Base-by-base conservation (phyloP, 2,797 vertebrate genomes). In the Acropternis orthonyx region DNA sequence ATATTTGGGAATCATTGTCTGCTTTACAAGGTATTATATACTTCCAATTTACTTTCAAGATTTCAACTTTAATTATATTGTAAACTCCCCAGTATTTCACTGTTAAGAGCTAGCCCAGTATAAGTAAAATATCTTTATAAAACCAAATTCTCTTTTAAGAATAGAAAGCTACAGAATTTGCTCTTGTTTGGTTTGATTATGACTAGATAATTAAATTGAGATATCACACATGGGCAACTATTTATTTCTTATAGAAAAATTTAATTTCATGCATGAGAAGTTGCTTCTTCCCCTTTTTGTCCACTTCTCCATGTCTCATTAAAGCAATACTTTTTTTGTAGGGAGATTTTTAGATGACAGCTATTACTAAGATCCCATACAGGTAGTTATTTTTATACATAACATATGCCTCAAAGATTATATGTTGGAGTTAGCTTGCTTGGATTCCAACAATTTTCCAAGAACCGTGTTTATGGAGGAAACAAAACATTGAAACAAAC, bases 181-280 rank as follows among this genome's bases (percentile, higher is more conserved):
- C 36, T 89, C 52, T 24, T 81, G 32, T 86, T 82, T 55, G 10
- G 20, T 79, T 90, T 92, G 73, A 81, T 87, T 91, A 85, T 63
- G 67, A 61, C 32, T 86, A 85, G 43, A 88, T 86, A 95, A 93
- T 84, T 90, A 84, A 92, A 92, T 14, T 36, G 51, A 88, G 61
- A 89, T 82, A 90, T 89, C 87, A 46, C 56, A 49, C 32, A 76
- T 37, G 73, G 6, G 36, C 69, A 80, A 61, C 24, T 88, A 90
- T 94, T 93, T 94, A 83, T 93, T 95, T 93, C 16, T 84, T 59
- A 46, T n/a, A 71, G 49, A 88, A 85, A 92, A 76, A 76, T 6
- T 37, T 92, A 91, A 91, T 95, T 94, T 95, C 77, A 74, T 85
- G 88, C 77, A 69, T 96, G 67, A 84, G 63, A 95, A 87, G 63